Evolutionary conservation across 2,113 vertebrate genomes (phyloP).

Genomic region (Microtus montanus): DNA sequence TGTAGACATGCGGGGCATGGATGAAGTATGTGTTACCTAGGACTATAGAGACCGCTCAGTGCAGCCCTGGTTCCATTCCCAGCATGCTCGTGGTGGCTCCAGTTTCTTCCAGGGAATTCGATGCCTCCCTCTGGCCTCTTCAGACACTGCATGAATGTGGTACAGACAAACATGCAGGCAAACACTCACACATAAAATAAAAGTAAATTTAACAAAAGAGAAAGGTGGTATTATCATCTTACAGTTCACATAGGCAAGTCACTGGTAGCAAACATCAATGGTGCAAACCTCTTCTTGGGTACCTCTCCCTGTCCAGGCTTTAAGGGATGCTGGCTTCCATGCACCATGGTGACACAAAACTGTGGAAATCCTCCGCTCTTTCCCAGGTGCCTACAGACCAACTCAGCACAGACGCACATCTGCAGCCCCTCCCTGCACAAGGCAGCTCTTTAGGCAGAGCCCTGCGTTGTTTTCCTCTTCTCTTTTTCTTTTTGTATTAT

Average conservation of each 20-base stretch:
- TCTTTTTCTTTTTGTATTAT: background rate
- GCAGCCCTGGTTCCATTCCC: background rate
- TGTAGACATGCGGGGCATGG: background rate
- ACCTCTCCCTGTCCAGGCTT: background rate
- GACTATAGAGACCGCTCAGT: background rate
- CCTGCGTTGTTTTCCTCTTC: background rate
- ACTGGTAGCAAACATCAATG: background rate
- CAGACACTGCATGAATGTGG: background rate
- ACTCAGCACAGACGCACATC: fast-evolving
- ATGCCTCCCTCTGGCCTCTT: background rate
- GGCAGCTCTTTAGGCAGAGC: background rate
- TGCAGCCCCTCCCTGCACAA: too few species aligned
- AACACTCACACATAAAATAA: background rate
- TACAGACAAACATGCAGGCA: background rate
- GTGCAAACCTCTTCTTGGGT: background rate
- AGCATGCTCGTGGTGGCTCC: background rate
- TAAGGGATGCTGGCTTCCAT: background rate
- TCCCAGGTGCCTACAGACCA: background rate
- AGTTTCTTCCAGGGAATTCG: background rate
- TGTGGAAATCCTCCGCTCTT: background rate
- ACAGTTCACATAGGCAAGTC: too few species aligned
- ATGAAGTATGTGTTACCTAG: background rate
- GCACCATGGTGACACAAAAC: background rate
- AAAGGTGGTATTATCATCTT: too few species aligned
- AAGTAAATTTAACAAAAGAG: background rate